Evolutionary conservation across 37 sponge, comb jelly and placozoan species (phyloP), one percentile per base, ranked within the genome.

Genomic region (Axinella damicornis): DNA sequence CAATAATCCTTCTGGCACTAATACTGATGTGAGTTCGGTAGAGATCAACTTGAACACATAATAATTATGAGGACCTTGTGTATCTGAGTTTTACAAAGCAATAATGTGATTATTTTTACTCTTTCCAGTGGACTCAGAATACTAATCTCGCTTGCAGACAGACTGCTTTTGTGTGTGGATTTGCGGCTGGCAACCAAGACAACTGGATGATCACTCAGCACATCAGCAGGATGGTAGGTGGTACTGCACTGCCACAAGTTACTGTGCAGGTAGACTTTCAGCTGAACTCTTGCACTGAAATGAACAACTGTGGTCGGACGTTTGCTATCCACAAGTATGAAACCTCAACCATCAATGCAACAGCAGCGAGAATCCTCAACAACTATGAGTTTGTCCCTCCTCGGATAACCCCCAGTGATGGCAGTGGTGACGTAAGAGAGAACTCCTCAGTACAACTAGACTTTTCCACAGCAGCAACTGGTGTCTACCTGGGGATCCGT

Each of bases 401-500:
- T 53, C 17, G 31, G 20, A 32, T 79, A 14, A 13, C 54, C 32
- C 65, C 79, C 18, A 53, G 20, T 65, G 54, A 66, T 31, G n/a
- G 24, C 54, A 39, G 15, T 52, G 46, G 46, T 46, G 2, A 0
- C 4, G 30, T 22, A 2, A 28, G n/a, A 46, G 27, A 15, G 5
- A 69, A 68, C 69, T 18, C 33, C 18, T 59, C 81, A n/a, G 18
- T 46, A 31, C 12, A 57, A 2, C 9, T 80, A 20, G 17, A 68
- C 36, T 80, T 80, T 54, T 6, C 12, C 12, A 78, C 79, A 25
- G 65, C 63, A 11, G 38, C 68, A 35, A n/a, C 67, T 20, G 56
- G 38, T 28, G n/a, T 83, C 39, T 89, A 83, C 36, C 22, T 89
- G 27, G 78, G 79, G 24, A 34, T 83, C 16, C 15, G 12, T 32